Conservation (phyloP, 2,113 vertebrate species). For the Isurus oxyrinchus region DNA sequence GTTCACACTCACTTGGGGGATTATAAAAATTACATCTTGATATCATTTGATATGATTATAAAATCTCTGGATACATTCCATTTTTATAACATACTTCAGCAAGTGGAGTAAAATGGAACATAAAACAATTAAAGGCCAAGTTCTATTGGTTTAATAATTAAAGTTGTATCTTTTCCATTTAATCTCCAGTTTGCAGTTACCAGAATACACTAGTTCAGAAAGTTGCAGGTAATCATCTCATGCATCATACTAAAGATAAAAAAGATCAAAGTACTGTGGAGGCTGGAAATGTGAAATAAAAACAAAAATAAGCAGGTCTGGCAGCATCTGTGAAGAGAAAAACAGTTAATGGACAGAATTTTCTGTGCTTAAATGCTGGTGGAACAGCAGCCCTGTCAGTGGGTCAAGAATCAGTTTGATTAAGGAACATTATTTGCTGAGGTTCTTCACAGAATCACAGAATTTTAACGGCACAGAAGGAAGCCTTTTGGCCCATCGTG, state of each 20-base stretch:
- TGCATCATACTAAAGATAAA: neutral
- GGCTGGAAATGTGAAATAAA: too few relatives aligned
- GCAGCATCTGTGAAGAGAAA: too few relatives aligned
- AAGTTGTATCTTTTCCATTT: neutral
- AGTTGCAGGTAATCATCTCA: neutral
- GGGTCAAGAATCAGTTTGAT: too few relatives aligned
- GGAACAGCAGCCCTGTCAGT: too few relatives aligned
- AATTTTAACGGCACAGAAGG: too few relatives aligned
- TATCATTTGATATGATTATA: neutral
- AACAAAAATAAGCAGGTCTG: too few relatives aligned
- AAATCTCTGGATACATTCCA: constrained; percentile 4
- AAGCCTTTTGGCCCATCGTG: too few relatives aligned
- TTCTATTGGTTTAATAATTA: neutral
- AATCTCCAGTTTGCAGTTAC: neutral
- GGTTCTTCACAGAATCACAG: too few relatives aligned
- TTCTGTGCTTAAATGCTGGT: too few relatives aligned
- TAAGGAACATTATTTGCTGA: too few relatives aligned
- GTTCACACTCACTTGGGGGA: neutral
- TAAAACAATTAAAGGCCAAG: neutral
- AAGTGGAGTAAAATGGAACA: neutral
- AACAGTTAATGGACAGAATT: too few relatives aligned
- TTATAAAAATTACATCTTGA: neutral
- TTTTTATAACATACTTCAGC: neutral
- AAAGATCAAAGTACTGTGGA: too few relatives aligned
- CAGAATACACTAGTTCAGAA: neutral